Evolutionary conservation across 1,140 invertebrate genomes (phyloP), one percentile per base, ranked within the genome.

Genomic region (Geopemphigus sp.): DNA sequence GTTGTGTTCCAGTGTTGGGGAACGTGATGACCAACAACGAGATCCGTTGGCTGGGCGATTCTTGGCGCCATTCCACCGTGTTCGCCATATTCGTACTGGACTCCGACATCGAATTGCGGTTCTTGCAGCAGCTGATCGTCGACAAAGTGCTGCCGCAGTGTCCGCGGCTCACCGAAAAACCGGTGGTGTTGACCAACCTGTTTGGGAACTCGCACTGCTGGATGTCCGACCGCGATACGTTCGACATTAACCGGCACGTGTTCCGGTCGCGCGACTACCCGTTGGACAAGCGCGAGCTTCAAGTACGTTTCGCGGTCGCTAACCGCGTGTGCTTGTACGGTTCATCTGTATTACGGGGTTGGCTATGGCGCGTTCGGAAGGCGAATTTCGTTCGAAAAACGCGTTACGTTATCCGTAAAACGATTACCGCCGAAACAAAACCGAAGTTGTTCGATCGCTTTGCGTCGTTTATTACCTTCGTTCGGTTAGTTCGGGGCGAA

Each of bases 11-110:
- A 78, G 73, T 78, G 45, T 47, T 78, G 61, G 73, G 73, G 45
- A 78, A 61, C 22, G 54, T 78, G 17, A 82, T 87, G 80, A 63
- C 83, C 1, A 83, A 84, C 22, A 83, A 85, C 39, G 88, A 88
- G 70, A 84, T 84, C 4, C 82, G 87, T 39, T 89, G 88, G 87
- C 83, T 89, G 26, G 85, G 85, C n/a, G 82, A 84, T n/a, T 82
- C 84, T 14, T 83, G 82, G 56, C 83, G 84, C 59, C 84, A 84
- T 53, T 84, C 86, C n/a, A 85, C 89, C 11, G 84, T 86, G 11
- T 88, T 89, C 82, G 86, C 85, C 47, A 83, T 90, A 11, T 84
- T 89, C 6, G 83, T 88, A 29, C 83, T 89, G 47, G 88, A 89
- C 70, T 83, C 88, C 14, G 86, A 85, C 70, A 84, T 84, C 8